Evolutionary conservation across 2,888 invertebrate genomes (phyloP), one percentile per base, ranked within the genome.

Genomic region (Harmothoe impar): DNA sequence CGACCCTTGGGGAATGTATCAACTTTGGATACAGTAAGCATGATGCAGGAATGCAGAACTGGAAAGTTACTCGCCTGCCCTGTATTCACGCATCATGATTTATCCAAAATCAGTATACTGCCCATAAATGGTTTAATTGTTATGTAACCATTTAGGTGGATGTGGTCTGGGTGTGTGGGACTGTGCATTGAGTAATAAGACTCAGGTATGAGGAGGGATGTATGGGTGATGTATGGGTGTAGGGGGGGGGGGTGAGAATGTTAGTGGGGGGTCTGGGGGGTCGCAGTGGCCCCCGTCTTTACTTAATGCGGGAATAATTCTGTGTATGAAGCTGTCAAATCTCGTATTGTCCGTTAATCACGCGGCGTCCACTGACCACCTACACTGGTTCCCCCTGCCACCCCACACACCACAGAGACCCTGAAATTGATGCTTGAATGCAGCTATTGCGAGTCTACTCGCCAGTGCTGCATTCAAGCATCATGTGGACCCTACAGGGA

Each of bases 271-370:
- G 77, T 77, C 29, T 25, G 77, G 29, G 17, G 77, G 77, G 77
- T 3, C 31, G 77, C 31, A 29, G 15, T 20, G 62, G 20, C 23
- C 62, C 62, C 62, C 20, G 1, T 5, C 15, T 29, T 43, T 33
- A 81, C 81, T 81, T 81, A 81, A 33, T 43, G 25, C 81, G 33
- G 81, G 81, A 81, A 33, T 81, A 81, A 81, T 81, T 35, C 81
- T 12, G 1, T 81, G 72, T 81, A 43, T 81, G 43, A 23, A 81
- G 81, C 81, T 81, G 81, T 81, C 81, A 81, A 72, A 81, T 81
- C 81, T 81, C 35, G 35, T 12, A 81, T 81, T 81, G 81, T 81
- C 35, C 81, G 5, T 23, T 81, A 81, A 81, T 81, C 81, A 81
- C 72, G n/a, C 25, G 31, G 29, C 72, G 29, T 20, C 23, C n/a